phyloP scores from a whole-genome alignment of 2,797 vertebrate species.

The Hephaestus fuliginosus region DNA sequence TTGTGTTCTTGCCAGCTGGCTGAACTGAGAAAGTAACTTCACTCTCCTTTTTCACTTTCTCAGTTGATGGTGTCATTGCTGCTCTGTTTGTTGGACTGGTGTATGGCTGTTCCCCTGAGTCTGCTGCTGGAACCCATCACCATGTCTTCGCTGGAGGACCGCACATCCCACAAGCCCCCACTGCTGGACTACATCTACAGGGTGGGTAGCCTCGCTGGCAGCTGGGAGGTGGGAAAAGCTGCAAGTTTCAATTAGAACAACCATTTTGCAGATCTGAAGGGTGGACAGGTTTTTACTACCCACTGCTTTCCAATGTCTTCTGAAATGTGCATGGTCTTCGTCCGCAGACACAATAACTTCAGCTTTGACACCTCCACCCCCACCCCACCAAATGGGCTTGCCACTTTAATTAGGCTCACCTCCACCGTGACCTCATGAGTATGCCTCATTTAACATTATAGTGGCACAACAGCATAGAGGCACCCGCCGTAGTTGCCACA shows the following conservation, averaged over 20 bases:
- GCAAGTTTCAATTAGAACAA: background rate
- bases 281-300: background rate
- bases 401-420: slow-evolving; percentile 75
- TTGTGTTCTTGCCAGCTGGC: slow-evolving; percentile 17
- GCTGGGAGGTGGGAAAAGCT: slow-evolving; percentile 1
- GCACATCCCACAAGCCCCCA: slow-evolving; percentile 87
- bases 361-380: slow-evolving; percentile 41
- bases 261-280: slow-evolving; percentile 2
- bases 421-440: slow-evolving; percentile 68
- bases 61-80: slow-evolving; percentile 97
- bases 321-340: slow-evolving; percentile 18
- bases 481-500: background rate
- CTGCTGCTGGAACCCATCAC: slow-evolving; percentile 92
- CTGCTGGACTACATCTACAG: slow-evolving; percentile 97
- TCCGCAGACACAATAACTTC: slow-evolving; percentile 39
- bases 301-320: slow-evolving; percentile 14
- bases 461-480: slow-evolving; percentile 25
- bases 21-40: slow-evolving; percentile 4
- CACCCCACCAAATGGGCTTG: slow-evolving; percentile 40
- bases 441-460: slow-evolving; percentile 71
- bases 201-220: slow-evolving; percentile 83
- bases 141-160: slow-evolving; percentile 88
- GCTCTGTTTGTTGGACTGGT: slow-evolving; percentile 98
- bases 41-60: slow-evolving; percentile 26
- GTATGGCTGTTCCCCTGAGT: slow-evolving; percentile 93